Evolutionary conservation across 2,797 vertebrate genomes (phyloP).

Genomic region (Carduelis carduelis): DNA sequence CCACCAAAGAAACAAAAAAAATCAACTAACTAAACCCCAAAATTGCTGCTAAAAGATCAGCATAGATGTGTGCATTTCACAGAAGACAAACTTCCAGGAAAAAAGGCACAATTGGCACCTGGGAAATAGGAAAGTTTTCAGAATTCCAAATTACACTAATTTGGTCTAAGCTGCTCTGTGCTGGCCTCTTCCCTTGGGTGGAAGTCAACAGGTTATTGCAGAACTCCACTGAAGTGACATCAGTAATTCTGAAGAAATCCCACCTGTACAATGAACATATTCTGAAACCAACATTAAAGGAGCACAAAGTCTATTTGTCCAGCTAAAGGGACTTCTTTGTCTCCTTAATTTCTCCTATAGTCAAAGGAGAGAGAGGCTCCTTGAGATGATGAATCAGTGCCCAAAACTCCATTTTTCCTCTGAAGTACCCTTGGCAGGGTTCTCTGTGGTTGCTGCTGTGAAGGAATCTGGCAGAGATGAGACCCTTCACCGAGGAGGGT

Average conservation of each 20-base stretch:
- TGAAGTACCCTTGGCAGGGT: background rate
- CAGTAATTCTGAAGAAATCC: background rate
- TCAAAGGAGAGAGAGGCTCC: background rate
- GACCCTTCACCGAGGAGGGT: background rate
- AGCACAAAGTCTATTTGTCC: background rate
- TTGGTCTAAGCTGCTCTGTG: background rate
- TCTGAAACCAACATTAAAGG: background rate
- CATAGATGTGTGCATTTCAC: rapidly evolving
- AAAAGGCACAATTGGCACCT: background rate
- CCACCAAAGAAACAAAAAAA: background rate
- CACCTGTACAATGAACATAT: background rate
- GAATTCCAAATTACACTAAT: background rate
- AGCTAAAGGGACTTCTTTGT: background rate
- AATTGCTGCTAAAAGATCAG: background rate
- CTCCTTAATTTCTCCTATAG: background rate
- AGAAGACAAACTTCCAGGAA: background rate
- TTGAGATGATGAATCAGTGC: background rate
- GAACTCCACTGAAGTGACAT: background rate
- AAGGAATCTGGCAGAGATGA: background rate
- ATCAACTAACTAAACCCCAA: background rate
- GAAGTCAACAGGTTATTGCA: background rate
- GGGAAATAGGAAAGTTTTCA: background rate
- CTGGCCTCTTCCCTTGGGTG: background rate
- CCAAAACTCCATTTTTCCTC: background rate
- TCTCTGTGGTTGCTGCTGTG: background rate